Base-by-base conservation (phyloP, 2,113 vertebrate species). In the Butastur rufipennis region DNA sequence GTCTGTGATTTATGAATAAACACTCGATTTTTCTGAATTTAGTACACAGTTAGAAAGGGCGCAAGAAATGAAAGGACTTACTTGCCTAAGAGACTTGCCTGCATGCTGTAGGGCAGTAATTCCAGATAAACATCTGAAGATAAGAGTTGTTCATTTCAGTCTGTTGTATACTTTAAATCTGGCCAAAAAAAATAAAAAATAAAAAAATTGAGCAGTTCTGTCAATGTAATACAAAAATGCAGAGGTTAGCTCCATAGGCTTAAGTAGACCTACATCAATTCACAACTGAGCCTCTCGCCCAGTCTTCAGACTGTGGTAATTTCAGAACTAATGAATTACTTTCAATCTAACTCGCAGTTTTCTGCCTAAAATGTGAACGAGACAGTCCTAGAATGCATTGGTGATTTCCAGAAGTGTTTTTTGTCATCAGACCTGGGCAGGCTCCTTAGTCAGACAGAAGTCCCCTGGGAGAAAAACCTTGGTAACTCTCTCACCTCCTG, bases 21-120 rank as follows among this genome's bases (percentile, higher is more conserved):
- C 58, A 34, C 65, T 92, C 90, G 66, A 72, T 87, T 94, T 78
- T 95, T 86, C 93, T 93, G 93, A 95, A 75, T 96, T 90, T 95
- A 90, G 68, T 74, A 83, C 65, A 70, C 65, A 93, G 67, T 92
- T 79, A 96, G 70, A 91, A 88, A 80, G 9, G 40, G 62, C 21
- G 25, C 32, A 34, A 74, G 72, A 90, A 90, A 80, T 71, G 45
- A 79, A 96, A 81, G 36, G 59, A 92, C 29, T 83, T 92, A 31
- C 53, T 94, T 90, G 70, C 63, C 23, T 59, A 88, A 86, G 61
- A 93, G 38, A 92, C 55, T 50, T 91, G 40, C 74, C 58, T 84
- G 62, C 18, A 18, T 84, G 59, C 72, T 89, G 25, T 83, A 42
- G n/a, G 82, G 40, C 65, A 91, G 58, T 91, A 94, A 72, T 74